Percentiles rank a stretch among this genome's conserved stretches.
These are phyloP conservation scores for Crossaster papposus DNA, from an alignment of 53 echinoderm and acorn worm genomes.

Conservation along the genomic window DNA sequence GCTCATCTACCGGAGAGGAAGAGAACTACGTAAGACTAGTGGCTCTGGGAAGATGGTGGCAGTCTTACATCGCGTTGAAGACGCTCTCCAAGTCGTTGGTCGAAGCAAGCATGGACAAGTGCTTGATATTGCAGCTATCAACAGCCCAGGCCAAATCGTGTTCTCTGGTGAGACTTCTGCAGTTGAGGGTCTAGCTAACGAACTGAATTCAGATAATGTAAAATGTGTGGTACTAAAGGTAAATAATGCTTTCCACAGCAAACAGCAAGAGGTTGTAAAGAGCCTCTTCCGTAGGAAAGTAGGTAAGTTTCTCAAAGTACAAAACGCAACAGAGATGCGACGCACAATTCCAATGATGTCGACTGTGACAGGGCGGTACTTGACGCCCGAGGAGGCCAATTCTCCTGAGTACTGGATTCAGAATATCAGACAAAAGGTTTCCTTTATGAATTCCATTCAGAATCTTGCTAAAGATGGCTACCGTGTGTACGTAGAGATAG, in stretches of 20 bases:
- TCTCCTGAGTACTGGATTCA: slow-evolving; percentile 67
- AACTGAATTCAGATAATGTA: slow-evolving; percentile 37
- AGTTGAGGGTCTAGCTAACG: slow-evolving; percentile 51
- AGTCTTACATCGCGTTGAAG: slow-evolving; percentile 54
- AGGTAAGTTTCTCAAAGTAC: slow-evolving; percentile 22
- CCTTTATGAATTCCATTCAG: slow-evolving; percentile 59
- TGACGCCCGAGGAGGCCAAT: slow-evolving; percentile 55
- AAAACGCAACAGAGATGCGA: background rate
- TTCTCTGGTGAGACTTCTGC: slow-evolving; percentile 47
- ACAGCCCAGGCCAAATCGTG: slow-evolving; percentile 70
- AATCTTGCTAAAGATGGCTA: slow-evolving; percentile 54
- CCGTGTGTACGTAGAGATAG: slow-evolving; percentile 64
- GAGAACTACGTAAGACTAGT: slow-evolving; percentile 56
- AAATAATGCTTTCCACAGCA: slow-evolving; percentile 74
- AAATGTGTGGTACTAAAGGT: slow-evolving; percentile 63
- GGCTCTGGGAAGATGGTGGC: slow-evolving; percentile 77
- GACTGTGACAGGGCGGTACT: slow-evolving; percentile 60
- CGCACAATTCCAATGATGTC: slow-evolving; percentile 70
- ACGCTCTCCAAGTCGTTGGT: slow-evolving; percentile 28
- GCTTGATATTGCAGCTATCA: slow-evolving; percentile 69
- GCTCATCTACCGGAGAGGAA: slow-evolving; percentile 64
- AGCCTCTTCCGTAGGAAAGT: slow-evolving; percentile 51
- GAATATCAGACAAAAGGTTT: slow-evolving; percentile 63
- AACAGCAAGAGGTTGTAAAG: slow-evolving; percentile 63
- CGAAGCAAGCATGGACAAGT: slow-evolving; percentile 2